phyloP scores from a whole-genome alignment of 1,140 invertebrate genomes.

The Drosophila suzukii region DNA sequence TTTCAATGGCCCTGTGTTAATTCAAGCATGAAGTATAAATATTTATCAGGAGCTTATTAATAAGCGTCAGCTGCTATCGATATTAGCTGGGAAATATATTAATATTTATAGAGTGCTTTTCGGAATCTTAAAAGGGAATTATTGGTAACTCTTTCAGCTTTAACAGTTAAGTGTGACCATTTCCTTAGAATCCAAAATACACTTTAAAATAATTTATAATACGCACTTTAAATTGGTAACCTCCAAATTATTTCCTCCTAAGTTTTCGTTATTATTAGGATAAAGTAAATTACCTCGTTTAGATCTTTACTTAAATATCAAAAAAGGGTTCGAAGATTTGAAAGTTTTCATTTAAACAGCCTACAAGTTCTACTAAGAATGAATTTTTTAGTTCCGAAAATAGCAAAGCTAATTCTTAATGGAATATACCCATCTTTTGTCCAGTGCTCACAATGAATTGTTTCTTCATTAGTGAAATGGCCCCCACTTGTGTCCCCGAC shows the following conservation, averaged over 20 bases:
- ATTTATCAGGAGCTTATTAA: conserved; percentile 39
- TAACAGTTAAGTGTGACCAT: not conserved
- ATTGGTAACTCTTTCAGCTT: not conserved
- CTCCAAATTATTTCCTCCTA: too few species aligned
- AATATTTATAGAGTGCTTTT: conserved; percentile 4
- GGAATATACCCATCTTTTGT: not conserved
- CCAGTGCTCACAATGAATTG: conserved; percentile 19
- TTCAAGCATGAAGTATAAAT: conserved; percentile 36
- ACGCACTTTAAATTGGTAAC: too few species aligned
- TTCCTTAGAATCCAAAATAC: not conserved
- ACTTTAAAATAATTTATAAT: too few species aligned
- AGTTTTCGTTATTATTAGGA: too few species aligned
- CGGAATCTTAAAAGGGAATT: not conserved
- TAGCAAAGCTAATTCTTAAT: not conserved
- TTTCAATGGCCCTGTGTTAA: conserved; percentile 35
- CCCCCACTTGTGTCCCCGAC: not conserved
- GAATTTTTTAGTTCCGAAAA: too few species aligned
- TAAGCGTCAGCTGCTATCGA: conserved; percentile 24
- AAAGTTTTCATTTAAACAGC: too few species aligned
- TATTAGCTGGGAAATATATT: conserved; percentile 29
- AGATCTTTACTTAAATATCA: too few species aligned
- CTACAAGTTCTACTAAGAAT: too few species aligned
- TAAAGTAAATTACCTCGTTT: too few species aligned
- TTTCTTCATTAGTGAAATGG: conserved; percentile 65
- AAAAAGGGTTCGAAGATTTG: too few species aligned